phyloP scores from a whole-genome alignment of 2,113 vertebrate species.

The Microtus ochrogaster region DNA sequence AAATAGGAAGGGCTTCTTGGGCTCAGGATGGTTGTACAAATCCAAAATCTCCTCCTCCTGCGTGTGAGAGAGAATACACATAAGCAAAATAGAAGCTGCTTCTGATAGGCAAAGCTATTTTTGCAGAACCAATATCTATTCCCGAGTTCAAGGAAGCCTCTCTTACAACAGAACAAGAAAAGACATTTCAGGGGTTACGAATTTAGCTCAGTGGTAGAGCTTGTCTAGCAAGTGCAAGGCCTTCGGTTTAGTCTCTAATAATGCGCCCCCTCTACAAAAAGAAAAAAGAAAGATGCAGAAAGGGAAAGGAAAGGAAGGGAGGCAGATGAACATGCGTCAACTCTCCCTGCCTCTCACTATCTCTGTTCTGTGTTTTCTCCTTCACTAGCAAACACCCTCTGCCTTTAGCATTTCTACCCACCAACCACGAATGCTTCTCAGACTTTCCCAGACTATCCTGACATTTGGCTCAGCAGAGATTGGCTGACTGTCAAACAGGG shows the following conservation, averaged over 20 bases:
- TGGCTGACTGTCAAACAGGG: background rate
- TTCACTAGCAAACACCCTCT: background rate
- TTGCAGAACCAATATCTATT: background rate
- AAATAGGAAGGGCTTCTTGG: slow-evolving; percentile 56
- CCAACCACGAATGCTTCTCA: background rate
- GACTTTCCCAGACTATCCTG: background rate
- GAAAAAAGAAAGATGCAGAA: background rate
- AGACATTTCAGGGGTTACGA: background rate
- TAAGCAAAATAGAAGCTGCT: background rate
- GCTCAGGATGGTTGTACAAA: background rate
- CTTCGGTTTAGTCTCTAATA: background rate
- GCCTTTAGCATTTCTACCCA: background rate
- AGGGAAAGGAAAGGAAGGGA: background rate
- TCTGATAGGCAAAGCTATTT: background rate
- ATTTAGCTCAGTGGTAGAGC: background rate
- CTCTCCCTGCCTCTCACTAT: too few relatives aligned
- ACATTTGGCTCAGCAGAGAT: background rate
- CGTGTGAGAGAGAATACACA: background rate
- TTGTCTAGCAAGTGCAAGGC: background rate
- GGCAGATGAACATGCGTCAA: background rate
- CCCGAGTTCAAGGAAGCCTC: background rate
- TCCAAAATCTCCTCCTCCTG: slow-evolving; percentile 46
- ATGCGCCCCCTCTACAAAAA: fast-evolving
- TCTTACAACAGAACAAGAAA: background rate
- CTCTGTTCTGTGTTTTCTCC: background rate